Base-by-base conservation (phyloP, 2,797 vertebrate genomes). In the Rousettus madagascariensis region DNA sequence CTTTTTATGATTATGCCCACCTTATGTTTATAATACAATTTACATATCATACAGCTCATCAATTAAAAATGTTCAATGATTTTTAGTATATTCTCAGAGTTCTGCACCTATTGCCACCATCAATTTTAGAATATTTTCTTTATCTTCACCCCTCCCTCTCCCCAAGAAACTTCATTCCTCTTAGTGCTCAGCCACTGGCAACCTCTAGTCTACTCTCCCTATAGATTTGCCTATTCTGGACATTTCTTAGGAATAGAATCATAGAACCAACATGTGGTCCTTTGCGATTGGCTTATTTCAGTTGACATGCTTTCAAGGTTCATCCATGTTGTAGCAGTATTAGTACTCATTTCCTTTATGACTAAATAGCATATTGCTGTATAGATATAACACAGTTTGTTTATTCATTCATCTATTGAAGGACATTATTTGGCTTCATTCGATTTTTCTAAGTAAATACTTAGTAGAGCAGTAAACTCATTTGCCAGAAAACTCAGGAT, bases 1-100 rank as follows among this genome's bases (percentile, higher is more conserved):
- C 30, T 55, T 66, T 59, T 38, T 59, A 38, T 24, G 36, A 77
- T n/a, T 79, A 68, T 88, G 46, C 0, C 8, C 38, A 49, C 0
- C 69, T 78, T 88, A 72, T 55, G 88, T 89, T 88, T 63, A 55
- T 59, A 80, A 30, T 49, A 49, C 63, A 91, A 90, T 91, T 86
- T 16, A 77, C 1, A 53, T 57, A 53, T 26, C 13, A 41, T 63
- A 43, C 15, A 66, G 72, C 66, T 63, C 57, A 65, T 9, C 26
- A 38, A 82, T 83, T 82, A 79, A 41, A 93, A 91, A 26, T 55
- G 6, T 33, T 63, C 2, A 46, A 4, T 74, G 49, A 43, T 28
- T 78, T 68, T 85, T 28, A 63, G 26, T 86, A 11, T 55, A 22
- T 74, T n/a, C 20, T 26, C 28, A 83, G 33, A 80, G 4, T 41